Evolutionary conservation across 2,113 vertebrate genomes (phyloP), one percentile per base, ranked within the genome.

Genomic region (Rhinolophus ferrumequinum): DNA sequence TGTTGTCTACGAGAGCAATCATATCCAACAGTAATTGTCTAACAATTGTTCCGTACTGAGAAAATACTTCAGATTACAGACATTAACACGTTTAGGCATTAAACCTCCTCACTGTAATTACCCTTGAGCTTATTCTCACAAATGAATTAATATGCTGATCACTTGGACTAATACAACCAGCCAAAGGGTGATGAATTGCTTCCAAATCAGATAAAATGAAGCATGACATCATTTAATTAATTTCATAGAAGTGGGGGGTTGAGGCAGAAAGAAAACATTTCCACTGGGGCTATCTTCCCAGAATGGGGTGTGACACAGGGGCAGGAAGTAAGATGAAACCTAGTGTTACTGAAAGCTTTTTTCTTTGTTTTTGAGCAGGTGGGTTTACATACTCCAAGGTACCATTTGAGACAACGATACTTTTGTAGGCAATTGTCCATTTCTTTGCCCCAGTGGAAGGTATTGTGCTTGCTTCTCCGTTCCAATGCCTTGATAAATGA

Each of bases 121-220:
- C 98, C 98, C 98, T 98, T 98, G 98, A 98, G 98, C 98, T 98
- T 98, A 98, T 97, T 98, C 98, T 98, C 98, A 98, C 98, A 98
- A 99, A 99, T 98, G 98, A 99, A 99, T 99, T 99, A 98, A 98
- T 98, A 98, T 98, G 98, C 98, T 98, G 98, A 98, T 98, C 44
- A 0, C 97, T 92, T 97, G 97, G 98, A 98, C 98, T 99, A 99
- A 98, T 98, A 98, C 97, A 98, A 98, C 96, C 96, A 98, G 98
- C 98, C 98, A 98, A 98, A 98, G 93, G 96, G 97, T 98, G 99
- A 99, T 98, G 99, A 99, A 99, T 99, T 99, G 98, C 99, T 98
- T 99, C 97, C 98, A 98, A 99, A 99, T 99, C 98, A 99, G 98
- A 99, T 99, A 99, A 99, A 99, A 99, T 99, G 99, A 99, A 98